Evolutionary conservation across 2,888 invertebrate species (phyloP).

Genomic region (Pristionchus entomophagus): DNA sequence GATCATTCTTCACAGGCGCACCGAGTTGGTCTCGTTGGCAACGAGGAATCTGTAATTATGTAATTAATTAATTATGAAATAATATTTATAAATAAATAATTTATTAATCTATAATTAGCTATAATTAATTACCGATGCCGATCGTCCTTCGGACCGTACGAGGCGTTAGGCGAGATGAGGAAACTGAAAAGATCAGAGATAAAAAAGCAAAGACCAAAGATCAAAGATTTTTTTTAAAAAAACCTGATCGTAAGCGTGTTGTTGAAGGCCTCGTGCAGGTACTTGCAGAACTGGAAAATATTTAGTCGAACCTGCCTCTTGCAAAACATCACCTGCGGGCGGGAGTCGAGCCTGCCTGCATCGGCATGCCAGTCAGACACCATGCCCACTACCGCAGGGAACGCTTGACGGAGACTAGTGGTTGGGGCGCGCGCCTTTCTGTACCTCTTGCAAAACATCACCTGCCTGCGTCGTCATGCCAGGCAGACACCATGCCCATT

Average conservation of each 20-base stretch:
- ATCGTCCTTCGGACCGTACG: constrained; percentile 22
- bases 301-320: too few species aligned
- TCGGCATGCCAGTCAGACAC: background rate
- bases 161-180: constrained; percentile 29
- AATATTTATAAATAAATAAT: background rate
- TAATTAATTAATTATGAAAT: background rate
- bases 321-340: background rate
- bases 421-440: too few species aligned
- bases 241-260: constrained; percentile 13
- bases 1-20: background rate
- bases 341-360: background rate
- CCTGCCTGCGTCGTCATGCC: too few species aligned
- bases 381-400: too few species aligned
- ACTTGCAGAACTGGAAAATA: constrained; percentile 16
- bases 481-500: too few species aligned
- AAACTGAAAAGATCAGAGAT: background rate
- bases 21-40: constrained; percentile 19
- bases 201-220: too few species aligned
- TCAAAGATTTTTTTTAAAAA: background rate
- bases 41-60: background rate
- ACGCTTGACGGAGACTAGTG: too few species aligned
- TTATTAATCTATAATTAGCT: background rate
- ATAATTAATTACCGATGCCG: background rate
- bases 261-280: background rate
- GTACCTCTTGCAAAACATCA: background rate